phyloP scores from a whole-genome alignment of 2,888 invertebrate genomes.

The Phanerotoma sp. region DNA sequence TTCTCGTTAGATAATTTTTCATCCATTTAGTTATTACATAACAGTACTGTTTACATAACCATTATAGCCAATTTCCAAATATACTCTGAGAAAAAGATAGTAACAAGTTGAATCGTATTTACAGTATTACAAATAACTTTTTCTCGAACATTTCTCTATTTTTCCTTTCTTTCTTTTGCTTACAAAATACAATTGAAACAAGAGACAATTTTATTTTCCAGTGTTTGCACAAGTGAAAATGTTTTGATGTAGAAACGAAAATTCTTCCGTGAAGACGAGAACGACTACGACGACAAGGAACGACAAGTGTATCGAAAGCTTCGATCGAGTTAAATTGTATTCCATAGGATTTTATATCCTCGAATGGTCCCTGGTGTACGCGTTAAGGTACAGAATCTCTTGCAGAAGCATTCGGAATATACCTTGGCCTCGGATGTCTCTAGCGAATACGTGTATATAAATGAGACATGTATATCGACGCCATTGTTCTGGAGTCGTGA shows the following conservation, averaged over 20 bases:
- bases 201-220: conserved; percentile 1
- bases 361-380: conserved; percentile 1
- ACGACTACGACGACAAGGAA: not conserved
- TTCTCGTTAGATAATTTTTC: too few species aligned
- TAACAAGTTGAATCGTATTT: too few species aligned
- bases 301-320: conserved; percentile 29
- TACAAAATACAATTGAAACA: too few species aligned
- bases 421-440: conserved; percentile 30
- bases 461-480: conserved; percentile 54
- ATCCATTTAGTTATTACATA: too few species aligned
- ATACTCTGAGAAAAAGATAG: too few species aligned
- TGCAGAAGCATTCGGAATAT: not conserved
- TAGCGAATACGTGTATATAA: conserved; percentile 48
- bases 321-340: conserved; percentile 33
- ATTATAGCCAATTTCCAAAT: too few species aligned
- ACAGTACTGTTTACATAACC: too few species aligned
- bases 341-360: conserved; percentile 21
- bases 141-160: not conserved
- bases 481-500: conserved; percentile 55
- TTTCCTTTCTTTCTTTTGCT: not conserved
- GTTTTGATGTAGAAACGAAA: not conserved
- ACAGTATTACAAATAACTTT: not conserved
- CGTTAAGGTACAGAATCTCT: conserved; percentile 10
- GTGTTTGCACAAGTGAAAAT: not conserved
- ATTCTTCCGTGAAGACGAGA: not conserved